Conservation (phyloP, 1,140 invertebrate species). For the Scylla paramamosain region DNA sequence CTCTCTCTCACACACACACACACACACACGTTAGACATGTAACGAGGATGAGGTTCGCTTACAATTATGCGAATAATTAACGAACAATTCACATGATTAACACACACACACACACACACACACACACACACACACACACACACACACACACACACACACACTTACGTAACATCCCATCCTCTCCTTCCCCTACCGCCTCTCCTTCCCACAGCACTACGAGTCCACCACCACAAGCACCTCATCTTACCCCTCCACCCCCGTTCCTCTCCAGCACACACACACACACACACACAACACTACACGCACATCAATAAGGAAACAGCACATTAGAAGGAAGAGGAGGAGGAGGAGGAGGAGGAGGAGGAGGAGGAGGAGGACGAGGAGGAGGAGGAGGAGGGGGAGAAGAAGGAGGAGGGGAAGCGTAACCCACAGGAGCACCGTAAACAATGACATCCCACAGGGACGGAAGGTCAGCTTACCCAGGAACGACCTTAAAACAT, state of each 20-base stretch:
- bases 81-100: not conserved
- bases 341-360: constrained; percentile 5
- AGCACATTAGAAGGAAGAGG: not conserved
- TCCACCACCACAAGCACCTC: too few species aligned
- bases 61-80: too few species aligned
- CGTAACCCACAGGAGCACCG: not conserved
- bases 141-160: not conserved
- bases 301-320: not conserved
- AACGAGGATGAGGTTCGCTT: too few species aligned
- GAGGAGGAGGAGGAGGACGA: not conserved
- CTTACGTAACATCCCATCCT: not conserved
- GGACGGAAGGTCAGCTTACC: not conserved
- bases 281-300: not conserved
- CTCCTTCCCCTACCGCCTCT: too few species aligned
- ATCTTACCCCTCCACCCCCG: too few species aligned
- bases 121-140: not conserved
- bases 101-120: too few species aligned
- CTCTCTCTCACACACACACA: too few species aligned
- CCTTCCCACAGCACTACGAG: too few species aligned
- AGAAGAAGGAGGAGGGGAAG: not conserved
- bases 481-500: not conserved
- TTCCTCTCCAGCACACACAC: not conserved
- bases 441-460: constrained; percentile 1
- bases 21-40: too few species aligned
- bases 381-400: not conserved